Evolutionary conservation across 2,888 invertebrate genomes (phyloP).

Genomic region (Laspeyria flexula): DNA sequence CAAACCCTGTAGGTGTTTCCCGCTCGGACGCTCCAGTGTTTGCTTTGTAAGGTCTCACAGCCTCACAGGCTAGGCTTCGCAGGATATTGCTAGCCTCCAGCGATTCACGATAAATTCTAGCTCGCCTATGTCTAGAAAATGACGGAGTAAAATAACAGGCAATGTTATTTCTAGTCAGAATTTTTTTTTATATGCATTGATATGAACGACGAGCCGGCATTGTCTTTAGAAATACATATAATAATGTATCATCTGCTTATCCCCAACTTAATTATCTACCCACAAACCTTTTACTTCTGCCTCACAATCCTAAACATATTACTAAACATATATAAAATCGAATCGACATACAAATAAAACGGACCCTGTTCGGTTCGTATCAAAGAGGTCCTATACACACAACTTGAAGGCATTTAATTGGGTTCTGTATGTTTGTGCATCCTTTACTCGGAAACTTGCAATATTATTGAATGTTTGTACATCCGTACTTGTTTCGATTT

Average conservation of each 20-base stretch:
- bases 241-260: too few species aligned
- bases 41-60: conserved; percentile 46
- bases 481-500: conserved; percentile 50
- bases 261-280: too few species aligned
- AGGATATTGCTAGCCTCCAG: conserved; percentile 67
- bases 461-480: conserved; percentile 62
- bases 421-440: conserved; percentile 68
- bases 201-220: too few species aligned
- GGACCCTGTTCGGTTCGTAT: conserved; percentile 33
- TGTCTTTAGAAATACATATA: too few species aligned
- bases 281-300: background rate
- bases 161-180: conserved; percentile 22
- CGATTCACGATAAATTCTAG: conserved; percentile 29
- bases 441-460: conserved; percentile 40
- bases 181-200: too few species aligned
- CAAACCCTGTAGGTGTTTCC: conserved; percentile 47
- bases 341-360: conserved; percentile 43
- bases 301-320: background rate
- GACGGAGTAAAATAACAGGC: conserved; percentile 22
- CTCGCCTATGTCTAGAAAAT: conserved; percentile 27
- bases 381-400: conserved; percentile 70
- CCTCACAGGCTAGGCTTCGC: conserved; percentile 27
- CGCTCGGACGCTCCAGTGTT: conserved; percentile 55
- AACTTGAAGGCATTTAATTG: conserved; percentile 75
- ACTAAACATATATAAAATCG: conserved; percentile 34